A percentile compares a stretch with the other conserved stretches of the same genome.
phyloP scores from a whole-genome alignment of 2,888 invertebrate genomes.

The Dioctria rufipes region DNA sequence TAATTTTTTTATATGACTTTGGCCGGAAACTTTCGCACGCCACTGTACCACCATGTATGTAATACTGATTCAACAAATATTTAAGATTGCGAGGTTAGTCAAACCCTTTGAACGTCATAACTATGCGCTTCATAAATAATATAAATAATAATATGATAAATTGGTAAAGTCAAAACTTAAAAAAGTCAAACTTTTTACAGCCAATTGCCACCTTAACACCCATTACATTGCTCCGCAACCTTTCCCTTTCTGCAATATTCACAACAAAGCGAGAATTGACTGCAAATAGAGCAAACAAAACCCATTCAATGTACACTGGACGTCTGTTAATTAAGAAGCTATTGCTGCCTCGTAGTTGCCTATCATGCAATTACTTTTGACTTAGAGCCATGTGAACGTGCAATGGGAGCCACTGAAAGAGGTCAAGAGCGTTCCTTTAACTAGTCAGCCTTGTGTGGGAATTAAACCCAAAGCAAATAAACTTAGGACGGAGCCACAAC shows the following conservation, averaged over 20 bases:
- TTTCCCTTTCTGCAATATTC: constrained; percentile 3
- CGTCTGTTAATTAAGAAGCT: constrained; percentile 33
- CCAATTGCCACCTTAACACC: neutral
- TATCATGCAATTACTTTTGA: neutral
- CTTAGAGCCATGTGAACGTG: constrained; percentile 6
- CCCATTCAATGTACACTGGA: neutral
- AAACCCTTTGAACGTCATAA: too few species aligned
- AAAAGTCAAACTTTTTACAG: neutral
- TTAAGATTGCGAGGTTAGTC: too few species aligned
- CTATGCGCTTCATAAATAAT: too few species aligned
- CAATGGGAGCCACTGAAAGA: constrained; percentile 20
- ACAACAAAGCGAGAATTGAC: neutral
- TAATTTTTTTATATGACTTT: too few species aligned
- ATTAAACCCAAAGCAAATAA: constrained; percentile 27
- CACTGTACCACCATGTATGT: too few species aligned
- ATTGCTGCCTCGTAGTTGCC: constrained; percentile 3
- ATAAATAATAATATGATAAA: too few species aligned
- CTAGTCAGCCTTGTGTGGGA: constrained; percentile 34
- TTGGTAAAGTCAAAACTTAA: neutral
- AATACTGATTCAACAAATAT: too few species aligned
- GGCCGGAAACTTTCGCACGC: too few species aligned
- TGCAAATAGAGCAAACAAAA: neutral
- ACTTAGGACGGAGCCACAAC: neutral
- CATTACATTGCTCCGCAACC: neutral
- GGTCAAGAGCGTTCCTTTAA: constrained; percentile 38